A percentile compares a stretch with the other conserved stretches of the same genome.
These are phyloP conservation scores for Physeter macrocephalus DNA, from an alignment of 2,113 vertebrate genomes.

Conservation along the genomic window DNA sequence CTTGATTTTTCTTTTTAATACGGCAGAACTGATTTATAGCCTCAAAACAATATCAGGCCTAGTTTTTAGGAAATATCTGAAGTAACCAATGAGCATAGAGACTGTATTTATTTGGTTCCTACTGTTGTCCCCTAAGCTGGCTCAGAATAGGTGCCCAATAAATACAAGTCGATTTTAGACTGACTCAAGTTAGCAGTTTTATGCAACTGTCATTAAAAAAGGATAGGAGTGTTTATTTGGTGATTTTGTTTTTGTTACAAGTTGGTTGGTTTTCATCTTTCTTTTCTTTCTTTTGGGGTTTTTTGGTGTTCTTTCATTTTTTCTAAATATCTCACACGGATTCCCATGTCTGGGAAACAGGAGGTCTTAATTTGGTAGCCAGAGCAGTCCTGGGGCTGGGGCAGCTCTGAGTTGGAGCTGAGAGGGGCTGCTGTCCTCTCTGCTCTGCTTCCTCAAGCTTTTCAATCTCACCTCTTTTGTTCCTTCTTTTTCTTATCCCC, in stretches of 20 bases:
- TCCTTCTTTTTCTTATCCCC: background rate
- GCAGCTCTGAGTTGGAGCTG: accelerated
- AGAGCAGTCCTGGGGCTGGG: background rate
- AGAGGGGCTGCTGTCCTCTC: accelerated
- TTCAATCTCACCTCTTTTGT: background rate
- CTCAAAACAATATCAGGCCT: background rate
- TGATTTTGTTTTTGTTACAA: background rate
- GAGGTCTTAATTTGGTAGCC: background rate
- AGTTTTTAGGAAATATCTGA: background rate
- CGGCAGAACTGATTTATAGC: background rate
- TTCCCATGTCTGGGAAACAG: background rate
- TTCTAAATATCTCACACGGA: background rate
- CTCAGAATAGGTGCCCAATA: background rate
- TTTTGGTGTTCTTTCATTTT: background rate
- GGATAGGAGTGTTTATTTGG: background rate
- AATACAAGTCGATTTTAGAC: background rate
- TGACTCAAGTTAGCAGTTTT: background rate
- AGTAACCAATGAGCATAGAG: background rate
- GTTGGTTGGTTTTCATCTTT: background rate
- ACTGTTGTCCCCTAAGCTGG: background rate
- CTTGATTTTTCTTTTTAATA: background rate
- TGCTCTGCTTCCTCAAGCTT: background rate
- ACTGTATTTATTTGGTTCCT: background rate
- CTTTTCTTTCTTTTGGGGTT: background rate
- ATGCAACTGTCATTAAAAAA: background rate